phyloP scores from a whole-genome alignment of 2,113 vertebrate species.

The Struthidea cinerea region DNA sequence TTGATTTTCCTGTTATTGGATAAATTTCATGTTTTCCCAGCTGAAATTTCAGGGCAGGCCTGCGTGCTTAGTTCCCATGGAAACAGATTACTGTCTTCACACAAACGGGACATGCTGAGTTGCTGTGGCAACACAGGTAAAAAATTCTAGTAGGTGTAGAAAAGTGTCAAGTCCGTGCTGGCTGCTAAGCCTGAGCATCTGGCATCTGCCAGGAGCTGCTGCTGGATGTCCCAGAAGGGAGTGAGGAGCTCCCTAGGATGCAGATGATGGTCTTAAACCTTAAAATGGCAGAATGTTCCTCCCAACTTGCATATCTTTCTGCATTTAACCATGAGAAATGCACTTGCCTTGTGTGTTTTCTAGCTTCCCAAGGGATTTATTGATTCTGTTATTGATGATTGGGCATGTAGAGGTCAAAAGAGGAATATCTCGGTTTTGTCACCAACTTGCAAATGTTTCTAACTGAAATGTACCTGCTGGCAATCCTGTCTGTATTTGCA shows the following conservation, averaged over 20 bases:
- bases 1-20: neutral
- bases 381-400: neutral
- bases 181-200: neutral
- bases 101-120: slow-evolving; percentile 2
- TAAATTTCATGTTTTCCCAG: neutral
- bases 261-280: neutral
- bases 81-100: slow-evolving; percentile 13
- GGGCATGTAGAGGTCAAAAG: neutral
- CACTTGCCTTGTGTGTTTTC: rapidly evolving
- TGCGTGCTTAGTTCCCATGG: slow-evolving; percentile 33
- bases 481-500: neutral
- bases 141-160: neutral
- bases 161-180: neutral
- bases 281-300: neutral
- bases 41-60: neutral
- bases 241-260: neutral
- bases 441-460: neutral
- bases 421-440: neutral
- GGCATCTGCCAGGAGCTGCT: neutral
- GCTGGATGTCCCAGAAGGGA: neutral
- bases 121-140: slow-evolving; percentile 48
- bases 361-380: neutral
- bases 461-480: neutral
- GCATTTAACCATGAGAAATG: neutral
- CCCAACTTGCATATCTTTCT: neutral